Evolutionary conservation across 2,888 invertebrate genomes (phyloP), one percentile per base, ranked within the genome.

Genomic region (Xanthostigma xanthostigma): DNA sequence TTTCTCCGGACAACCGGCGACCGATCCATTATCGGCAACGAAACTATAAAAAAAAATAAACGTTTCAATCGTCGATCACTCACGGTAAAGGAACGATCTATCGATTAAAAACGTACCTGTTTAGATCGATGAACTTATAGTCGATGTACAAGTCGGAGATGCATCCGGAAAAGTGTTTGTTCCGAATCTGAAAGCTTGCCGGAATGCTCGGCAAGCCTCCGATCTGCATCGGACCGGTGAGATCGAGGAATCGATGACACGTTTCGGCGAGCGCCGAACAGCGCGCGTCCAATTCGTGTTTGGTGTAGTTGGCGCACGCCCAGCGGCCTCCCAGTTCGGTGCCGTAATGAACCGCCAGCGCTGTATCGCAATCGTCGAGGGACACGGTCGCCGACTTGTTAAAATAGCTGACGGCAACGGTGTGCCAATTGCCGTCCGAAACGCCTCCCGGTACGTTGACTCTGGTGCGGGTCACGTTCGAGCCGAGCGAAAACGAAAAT

Each of bases 391-490:
- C 91, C 2, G 87, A 87, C 75, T 83, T 79, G 62, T 95, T 94
- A 52, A 84, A 78, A 62, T 95, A 96, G 12, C 77, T 73, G 1
- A 96, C 78, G 51, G 80, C 78, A 3, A 92, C 87, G 8, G 80
- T 76, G 64, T 95, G 94, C 95, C 95, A 96, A 41, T 77, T 68
- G 0, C 96, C 95, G 61, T 95, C 88, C 1, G 86, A 83, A 0
- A 95, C 79, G 1, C 84, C 79, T 0, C 77, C 77, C 0, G 79
- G 77, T 11, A 86, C 75, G 0, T 77, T 71, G 0, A 86, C 79
- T 0, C 75, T 76, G 0, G 77, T 75, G 50, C 74, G 70, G 0
- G 84, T 82, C 9, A 80, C 75, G 48, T 78, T 78, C 43, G 84
- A 83, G 0, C 95, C 96, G 17, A 95, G 70, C 0, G 88, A 90